Base-by-base conservation (phyloP, 2,113 vertebrate species). In the Oncorhynchus nerka region DNA sequence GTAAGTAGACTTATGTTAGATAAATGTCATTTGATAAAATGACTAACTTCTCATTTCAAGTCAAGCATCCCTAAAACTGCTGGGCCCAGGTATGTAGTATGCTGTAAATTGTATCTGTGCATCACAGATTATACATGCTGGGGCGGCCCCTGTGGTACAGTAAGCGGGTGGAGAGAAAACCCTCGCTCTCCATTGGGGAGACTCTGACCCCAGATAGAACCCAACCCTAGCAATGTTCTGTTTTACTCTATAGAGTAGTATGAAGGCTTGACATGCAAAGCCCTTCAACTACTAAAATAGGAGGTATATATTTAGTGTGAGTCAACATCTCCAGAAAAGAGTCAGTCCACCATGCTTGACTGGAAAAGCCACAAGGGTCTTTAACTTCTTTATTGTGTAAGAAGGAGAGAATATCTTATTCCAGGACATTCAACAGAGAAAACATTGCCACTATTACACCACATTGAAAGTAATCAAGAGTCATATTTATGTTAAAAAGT, bases 231-330 rank as follows among this genome's bases (percentile, higher is more conserved):
- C 83, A 2, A 64, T 81, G 83, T 84, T 92, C 64, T 81, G 83
- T 84, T 92, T 93, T 92, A 81, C 84, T 86, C 83, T 81, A 83
- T 81, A 85, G 89, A 75, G 75, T 71, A 89, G 84, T 89, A 86
- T 64, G 74, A 70, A 79, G 67, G 34, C 78, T 68, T 84, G 81
- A 89, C 86, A 90, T 84, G 81, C 88, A 83, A 82, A 89, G 84
- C 70, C 34, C 74, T 90, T 82, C 69, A 85, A 85, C 87, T 51
- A 83, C 87, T 51, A 75, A 90, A 90, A 88, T 84, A 86, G 80
- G 75, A 79, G 67, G 64, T 78, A 83, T 90, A 83, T 84, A 87
- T 90, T 88, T 82, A 77, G 83, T 82, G 83, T 87, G 81, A 89
- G 86, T 91, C 89, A 90, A 88, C 81, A 84, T 90, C 78, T 88